Conservation (phyloP, 2,113 vertebrate species). For the Thunnus thynnus region DNA sequence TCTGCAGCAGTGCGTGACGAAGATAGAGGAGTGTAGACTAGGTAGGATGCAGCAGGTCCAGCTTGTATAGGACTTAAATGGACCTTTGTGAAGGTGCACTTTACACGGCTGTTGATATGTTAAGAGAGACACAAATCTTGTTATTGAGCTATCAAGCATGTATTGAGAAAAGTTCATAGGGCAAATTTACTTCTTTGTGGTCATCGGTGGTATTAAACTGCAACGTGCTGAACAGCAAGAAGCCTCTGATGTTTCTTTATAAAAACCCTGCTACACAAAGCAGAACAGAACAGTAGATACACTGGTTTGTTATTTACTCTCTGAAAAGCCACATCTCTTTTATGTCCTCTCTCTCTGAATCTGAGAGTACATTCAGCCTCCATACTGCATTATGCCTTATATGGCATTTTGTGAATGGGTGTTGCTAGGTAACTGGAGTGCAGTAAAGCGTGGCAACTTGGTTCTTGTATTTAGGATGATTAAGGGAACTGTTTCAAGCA, state of each 20-base stretch:
- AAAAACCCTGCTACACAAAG: neutral
- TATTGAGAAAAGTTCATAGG: neutral
- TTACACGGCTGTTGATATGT: neutral
- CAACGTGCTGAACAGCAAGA: neutral
- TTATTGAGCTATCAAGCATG: neutral
- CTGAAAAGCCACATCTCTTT: constrained; percentile 11
- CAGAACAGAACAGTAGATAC: neutral
- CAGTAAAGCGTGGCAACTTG: constrained; percentile 66
- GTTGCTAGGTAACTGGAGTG: constrained; percentile 81
- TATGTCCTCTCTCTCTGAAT: constrained; percentile 34
- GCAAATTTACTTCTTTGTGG: neutral
- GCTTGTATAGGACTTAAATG: too few species aligned
- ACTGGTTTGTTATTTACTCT: constrained; percentile 35
- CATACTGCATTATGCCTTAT: constrained; percentile 65
- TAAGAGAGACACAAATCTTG: neutral
- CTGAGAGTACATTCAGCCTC: constrained; percentile 42
- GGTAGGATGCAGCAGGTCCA: neutral
- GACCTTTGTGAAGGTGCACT: neutral
- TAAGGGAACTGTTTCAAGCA: constrained; percentile 49
- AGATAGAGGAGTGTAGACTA: neutral
- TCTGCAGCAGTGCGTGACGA: neutral
- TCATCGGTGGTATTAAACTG: neutral
- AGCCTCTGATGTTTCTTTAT: neutral
- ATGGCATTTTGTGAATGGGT: constrained; percentile 79
- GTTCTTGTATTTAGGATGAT: constrained; percentile 67